phyloP scores from a whole-genome alignment of 2,113 vertebrate species.

The Mystacornis crossleyi region DNA sequence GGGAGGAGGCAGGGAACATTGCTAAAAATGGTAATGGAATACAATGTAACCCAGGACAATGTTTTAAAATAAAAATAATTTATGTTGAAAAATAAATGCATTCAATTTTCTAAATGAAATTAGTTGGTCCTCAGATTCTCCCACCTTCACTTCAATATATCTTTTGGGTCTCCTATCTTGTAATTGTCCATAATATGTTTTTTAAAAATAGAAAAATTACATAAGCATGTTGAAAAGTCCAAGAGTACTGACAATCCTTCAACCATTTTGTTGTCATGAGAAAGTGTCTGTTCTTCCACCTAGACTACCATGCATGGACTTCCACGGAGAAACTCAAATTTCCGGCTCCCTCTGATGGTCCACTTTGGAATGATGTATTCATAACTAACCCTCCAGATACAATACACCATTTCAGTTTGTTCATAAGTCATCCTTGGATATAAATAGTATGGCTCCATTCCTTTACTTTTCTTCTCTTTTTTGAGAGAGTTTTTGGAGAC shows the following conservation, averaged over 20 bases:
- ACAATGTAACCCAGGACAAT: too few relatives aligned
- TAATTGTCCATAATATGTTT: background rate
- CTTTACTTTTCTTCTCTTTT: background rate
- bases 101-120: background rate
- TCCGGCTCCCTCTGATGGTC: constrained; percentile 22
- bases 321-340: background rate
- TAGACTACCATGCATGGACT: background rate
- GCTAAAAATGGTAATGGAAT: too few relatives aligned
- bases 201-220: background rate
- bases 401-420: background rate
- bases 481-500: background rate
- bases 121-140: background rate
- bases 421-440: background rate
- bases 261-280: background rate
- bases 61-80: background rate
- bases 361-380: background rate
- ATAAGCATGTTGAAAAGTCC: background rate
- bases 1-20: too few relatives aligned
- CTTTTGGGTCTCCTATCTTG: background rate
- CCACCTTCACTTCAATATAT: background rate
- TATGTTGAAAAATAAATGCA: background rate
- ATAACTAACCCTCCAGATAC: background rate
- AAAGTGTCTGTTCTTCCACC: background rate
- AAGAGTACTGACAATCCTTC: background rate
- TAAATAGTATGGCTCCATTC: background rate